phyloP scores from a whole-genome alignment of 2,113 vertebrate species.

The Muntiacus reevesi region DNA sequence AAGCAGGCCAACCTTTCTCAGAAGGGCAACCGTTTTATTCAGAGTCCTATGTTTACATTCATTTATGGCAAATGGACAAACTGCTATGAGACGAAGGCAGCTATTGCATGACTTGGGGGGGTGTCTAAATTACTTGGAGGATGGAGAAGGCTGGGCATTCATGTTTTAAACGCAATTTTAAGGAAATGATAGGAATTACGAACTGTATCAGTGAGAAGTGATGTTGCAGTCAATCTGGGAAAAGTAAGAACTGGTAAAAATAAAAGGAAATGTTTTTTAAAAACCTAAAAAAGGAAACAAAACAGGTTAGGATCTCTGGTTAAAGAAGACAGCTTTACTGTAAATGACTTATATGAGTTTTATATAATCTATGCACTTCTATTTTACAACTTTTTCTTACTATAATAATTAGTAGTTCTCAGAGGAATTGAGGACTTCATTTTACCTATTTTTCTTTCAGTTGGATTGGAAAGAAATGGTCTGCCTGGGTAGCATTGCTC shows the following conservation, averaged over 20 bases:
- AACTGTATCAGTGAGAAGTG: not conserved
- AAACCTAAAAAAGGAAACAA: not conserved
- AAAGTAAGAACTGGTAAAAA: not conserved
- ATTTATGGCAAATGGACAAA: not conserved
- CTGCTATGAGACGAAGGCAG: not conserved
- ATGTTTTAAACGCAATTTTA: not conserved
- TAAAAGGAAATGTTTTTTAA: not conserved
- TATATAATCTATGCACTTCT: not conserved
- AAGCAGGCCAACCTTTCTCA: constrained; percentile 36
- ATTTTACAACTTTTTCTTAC: not conserved
- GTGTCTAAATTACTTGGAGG: not conserved
- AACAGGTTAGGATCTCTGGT: not conserved
- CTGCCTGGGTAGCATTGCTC: not conserved
- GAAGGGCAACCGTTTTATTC: constrained; percentile 40
- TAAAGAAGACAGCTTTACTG: not conserved
- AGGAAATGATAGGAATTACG: not conserved
- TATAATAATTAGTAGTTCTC: not conserved
- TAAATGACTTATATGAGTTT: not conserved
- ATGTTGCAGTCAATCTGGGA: not conserved
- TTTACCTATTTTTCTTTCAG: not conserved
- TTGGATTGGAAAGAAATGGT: not conserved
- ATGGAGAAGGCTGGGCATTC: not conserved
- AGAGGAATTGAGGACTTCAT: not conserved
- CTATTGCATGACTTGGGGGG: not conserved
- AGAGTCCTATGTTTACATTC: not conserved